Evolutionary conservation across 2,888 invertebrate genomes (phyloP).

Genomic region (Phorcus lineatus): DNA sequence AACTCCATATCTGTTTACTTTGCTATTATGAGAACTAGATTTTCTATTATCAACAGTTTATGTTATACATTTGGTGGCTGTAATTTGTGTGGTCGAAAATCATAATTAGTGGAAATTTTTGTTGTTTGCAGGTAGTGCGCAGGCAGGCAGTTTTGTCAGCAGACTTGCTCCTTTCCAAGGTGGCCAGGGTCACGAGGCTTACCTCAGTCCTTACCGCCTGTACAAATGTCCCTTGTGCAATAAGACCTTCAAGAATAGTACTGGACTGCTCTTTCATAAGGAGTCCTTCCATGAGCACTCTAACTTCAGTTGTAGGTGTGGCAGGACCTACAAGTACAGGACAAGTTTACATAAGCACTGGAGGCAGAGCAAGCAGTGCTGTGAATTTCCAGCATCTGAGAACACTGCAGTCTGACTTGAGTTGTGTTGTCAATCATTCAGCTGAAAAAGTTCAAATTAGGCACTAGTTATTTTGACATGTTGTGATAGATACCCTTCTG

Average conservation of each 20-base stretch:
- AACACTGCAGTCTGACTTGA: neutral
- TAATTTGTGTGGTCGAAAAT: no score
- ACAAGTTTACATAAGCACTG: neutral
- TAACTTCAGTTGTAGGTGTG: neutral
- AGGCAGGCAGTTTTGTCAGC: neutral
- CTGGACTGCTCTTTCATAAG: neutral
- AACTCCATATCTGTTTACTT: no score
- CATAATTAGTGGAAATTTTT: neutral
- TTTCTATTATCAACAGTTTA: no score
- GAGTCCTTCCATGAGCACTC: neutral
- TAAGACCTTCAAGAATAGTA: neutral
- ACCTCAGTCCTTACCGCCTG: neutral
- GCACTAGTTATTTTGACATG: no score
- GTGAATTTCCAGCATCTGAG: neutral
- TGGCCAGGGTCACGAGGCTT: neutral
- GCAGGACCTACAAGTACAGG: neutral
- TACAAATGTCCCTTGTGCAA: neutral
- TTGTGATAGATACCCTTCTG: no score
- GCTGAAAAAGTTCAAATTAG: no score
- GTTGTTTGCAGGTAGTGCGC: conserved; percentile 8
- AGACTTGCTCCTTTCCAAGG: no score
- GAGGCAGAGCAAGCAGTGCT: neutral
- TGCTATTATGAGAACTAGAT: no score
- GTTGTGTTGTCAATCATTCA: neutral
- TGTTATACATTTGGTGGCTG: no score